A percentile compares a stretch with the other conserved stretches of the same genome.
These are phyloP conservation scores for Patella depressa DNA, from an alignment of 2,888 invertebrate species.

Conservation along the genomic window DNA sequence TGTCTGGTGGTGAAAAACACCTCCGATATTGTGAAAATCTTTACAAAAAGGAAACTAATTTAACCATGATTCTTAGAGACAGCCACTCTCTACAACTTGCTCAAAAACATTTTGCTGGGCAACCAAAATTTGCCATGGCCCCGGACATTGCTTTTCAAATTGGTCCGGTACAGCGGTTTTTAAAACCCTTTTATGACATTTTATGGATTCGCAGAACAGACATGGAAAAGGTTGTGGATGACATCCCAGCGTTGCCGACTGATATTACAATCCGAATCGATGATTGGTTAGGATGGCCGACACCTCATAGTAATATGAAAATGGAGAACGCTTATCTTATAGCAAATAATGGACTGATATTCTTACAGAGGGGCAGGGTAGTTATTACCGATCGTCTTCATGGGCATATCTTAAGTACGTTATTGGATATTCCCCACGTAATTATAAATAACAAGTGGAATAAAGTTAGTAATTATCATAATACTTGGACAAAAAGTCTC, in stretches of 20 bases:
- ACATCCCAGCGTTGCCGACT: constrained; percentile 16
- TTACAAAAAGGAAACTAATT: neutral
- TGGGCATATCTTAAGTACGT: constrained; percentile 38
- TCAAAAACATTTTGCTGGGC: constrained; percentile 17
- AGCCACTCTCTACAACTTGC: constrained; percentile 12
- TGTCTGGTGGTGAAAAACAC: neutral
- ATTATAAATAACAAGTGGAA: constrained; percentile 35
- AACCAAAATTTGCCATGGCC: constrained; percentile 22
- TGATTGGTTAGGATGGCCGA: constrained; percentile 23
- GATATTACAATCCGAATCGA: neutral
- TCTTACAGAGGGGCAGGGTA: constrained; percentile 37
- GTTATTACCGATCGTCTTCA: constrained; percentile 42
- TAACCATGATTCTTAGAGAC: constrained; percentile 12
- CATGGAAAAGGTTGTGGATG: constrained; percentile 26
- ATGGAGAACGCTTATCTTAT: constrained; percentile 29
- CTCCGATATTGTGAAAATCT: neutral
- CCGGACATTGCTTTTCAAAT: constrained; percentile 44
- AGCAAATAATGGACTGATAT: constrained; percentile 27
- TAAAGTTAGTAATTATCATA: constrained; percentile 33
- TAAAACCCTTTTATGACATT: constrained; percentile 36
- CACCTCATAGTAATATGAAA: constrained; percentile 17
- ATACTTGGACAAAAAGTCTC: constrained; percentile 33
- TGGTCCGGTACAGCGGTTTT: constrained; percentile 29
- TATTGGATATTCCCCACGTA: constrained; percentile 42
- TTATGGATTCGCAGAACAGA: constrained; percentile 36